phyloP scores from a whole-genome alignment of 2,888 invertebrate genomes.

The Ormyrus nitidulus region DNA sequence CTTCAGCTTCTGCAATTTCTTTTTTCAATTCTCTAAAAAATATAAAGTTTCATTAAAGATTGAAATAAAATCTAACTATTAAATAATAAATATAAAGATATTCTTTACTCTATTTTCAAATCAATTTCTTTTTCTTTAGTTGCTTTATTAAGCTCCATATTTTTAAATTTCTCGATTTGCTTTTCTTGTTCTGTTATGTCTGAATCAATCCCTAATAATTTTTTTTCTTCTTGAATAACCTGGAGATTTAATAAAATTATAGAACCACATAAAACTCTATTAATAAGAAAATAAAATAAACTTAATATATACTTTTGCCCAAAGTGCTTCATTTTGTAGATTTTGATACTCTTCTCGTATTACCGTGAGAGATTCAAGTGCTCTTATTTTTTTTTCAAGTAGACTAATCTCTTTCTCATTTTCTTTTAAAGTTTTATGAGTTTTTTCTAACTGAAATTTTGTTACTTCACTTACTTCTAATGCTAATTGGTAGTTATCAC shows the following conservation, averaged over 20 bases:
- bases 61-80: conserved; percentile 21
- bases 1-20: conserved; percentile 60
- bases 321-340: conserved; percentile 79
- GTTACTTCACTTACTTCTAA: conserved; percentile 75
- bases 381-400: conserved; percentile 78
- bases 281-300: conserved; percentile 17
- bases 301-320: conserved; percentile 69
- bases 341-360: conserved; percentile 75
- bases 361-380: conserved; percentile 78
- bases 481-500: conserved; percentile 78
- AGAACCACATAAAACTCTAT: too few relatives aligned
- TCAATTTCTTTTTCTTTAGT: conserved; percentile 64
- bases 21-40: conserved; percentile 59
- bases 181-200: conserved; percentile 73
- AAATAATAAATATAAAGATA: conserved; percentile 45
- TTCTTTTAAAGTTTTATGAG: conserved; percentile 65
- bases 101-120: conserved; percentile 75
- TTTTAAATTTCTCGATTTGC: conserved; percentile 59
- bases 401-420: conserved; percentile 77
- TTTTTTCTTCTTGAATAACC: conserved; percentile 65
- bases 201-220: conserved; percentile 73
- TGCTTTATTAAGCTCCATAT: conserved; percentile 60
- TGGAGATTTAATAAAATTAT: neutral
- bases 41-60: conserved; percentile 18
- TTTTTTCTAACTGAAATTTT: conserved; percentile 66